Evolutionary conservation across 1,140 invertebrate species (phyloP).

Genomic region (Luehdorfia chinensis): DNA sequence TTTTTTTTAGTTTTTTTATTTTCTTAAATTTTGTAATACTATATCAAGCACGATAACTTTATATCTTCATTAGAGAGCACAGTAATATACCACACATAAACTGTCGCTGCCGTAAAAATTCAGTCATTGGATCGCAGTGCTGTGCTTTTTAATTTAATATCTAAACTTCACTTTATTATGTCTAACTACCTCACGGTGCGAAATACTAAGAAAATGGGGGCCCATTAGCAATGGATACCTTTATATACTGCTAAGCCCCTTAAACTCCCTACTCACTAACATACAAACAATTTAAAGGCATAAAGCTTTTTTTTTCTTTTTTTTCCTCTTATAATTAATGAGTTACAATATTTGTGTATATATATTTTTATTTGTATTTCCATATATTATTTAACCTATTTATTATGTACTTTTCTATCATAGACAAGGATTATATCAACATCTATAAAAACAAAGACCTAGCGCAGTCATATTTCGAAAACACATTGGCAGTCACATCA

Average conservation of each 20-base stretch:
- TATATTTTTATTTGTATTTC: constrained; percentile 76
- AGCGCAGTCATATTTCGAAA: constrained; percentile 29
- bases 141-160: constrained; percentile 23
- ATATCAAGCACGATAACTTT: constrained; percentile 53
- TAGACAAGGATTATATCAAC: constrained; percentile 71
- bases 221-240: background rate
- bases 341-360: constrained; percentile 72
- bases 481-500: constrained; percentile 16
- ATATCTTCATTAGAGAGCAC: constrained; percentile 21
- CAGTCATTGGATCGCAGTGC: constrained; percentile 18
- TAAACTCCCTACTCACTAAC: constrained; percentile 56
- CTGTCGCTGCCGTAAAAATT: constrained; percentile 4
- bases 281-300: constrained; percentile 73
- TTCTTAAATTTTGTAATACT: constrained; percentile 52
- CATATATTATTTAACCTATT: constrained; percentile 65
- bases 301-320: constrained; percentile 63
- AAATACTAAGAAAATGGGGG: constrained; percentile 17
- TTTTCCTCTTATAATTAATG: constrained; percentile 64
- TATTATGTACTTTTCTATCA: constrained; percentile 67
- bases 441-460: constrained; percentile 55
- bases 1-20: constrained; percentile 35
- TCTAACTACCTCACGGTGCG: constrained; percentile 25
- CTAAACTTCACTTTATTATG: constrained; percentile 19
- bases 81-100: constrained; percentile 15
- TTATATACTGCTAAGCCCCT: constrained; percentile 37